Evolutionary conservation across 1,140 invertebrate species (phyloP).

Genomic region (Polyergus mexicanus): DNA sequence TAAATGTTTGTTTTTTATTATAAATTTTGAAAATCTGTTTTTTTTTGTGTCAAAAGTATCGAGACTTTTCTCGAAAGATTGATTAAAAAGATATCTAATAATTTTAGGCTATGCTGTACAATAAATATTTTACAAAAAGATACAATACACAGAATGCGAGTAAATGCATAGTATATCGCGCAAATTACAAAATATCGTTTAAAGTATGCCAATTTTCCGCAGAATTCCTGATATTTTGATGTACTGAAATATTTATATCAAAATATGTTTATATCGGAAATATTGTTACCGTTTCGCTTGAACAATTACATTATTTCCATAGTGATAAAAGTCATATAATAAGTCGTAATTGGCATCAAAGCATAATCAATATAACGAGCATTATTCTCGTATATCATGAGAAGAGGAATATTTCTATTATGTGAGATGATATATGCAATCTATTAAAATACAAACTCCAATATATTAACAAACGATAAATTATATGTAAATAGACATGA

Average conservation of each 20-base stretch:
- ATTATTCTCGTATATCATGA: background rate
- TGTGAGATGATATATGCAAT: background rate
- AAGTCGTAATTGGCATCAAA: background rate
- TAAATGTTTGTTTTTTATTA: background rate
- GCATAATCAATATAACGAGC: background rate
- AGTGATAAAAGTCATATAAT: conserved; percentile 14
- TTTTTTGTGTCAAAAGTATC: background rate
- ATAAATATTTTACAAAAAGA: background rate
- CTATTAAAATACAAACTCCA: background rate
- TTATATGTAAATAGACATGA: background rate
- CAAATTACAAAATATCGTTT: background rate
- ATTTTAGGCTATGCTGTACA: background rate
- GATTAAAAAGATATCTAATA: background rate
- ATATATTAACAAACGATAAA: conserved; percentile 12
- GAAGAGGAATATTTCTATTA: background rate
- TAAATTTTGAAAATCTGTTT: background rate
- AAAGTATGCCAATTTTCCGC: background rate
- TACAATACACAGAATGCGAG: background rate
- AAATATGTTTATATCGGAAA: background rate
- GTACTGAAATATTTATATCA: background rate
- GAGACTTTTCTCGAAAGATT: no score
- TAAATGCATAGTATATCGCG: background rate
- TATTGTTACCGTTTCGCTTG: conserved; percentile 5
- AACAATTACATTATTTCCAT: background rate
- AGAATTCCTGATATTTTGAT: background rate